Percentiles rank a stretch among this genome's conserved stretches.
These are phyloP conservation scores for Heliocidaris erythrogramma DNA, from an alignment of 35 echinoderm and acorn worm species.

Conservation along the genomic window DNA sequence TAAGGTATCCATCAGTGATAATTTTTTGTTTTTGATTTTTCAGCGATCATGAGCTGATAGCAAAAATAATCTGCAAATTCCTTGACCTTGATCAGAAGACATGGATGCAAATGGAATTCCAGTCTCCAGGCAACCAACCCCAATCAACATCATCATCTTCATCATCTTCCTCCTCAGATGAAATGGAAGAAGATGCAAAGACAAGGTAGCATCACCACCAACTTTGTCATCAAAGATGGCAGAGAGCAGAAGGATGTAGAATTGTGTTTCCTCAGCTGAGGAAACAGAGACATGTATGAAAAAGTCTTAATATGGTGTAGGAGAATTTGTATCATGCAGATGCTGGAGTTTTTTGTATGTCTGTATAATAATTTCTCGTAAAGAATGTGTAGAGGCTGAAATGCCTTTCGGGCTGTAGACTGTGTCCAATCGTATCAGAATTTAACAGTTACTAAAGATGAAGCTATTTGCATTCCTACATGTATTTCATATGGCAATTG, in stretches of 20 bases:
- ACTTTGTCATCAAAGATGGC: background rate
- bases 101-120: constrained; percentile 34
- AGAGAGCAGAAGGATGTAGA: background rate
- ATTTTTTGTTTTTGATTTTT: background rate
- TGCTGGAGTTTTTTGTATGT: background rate
- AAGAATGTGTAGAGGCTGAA: no score
- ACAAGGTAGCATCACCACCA: background rate
- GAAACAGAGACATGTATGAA: background rate
- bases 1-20: no score
- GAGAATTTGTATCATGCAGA: background rate
- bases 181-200: background rate
- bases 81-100: constrained; percentile 42
- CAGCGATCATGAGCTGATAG: constrained; percentile 44
- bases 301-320: background rate
- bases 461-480: no score
- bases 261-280: background rate
- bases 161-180: constrained; percentile 35
- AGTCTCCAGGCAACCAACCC: no score
- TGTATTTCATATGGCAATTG: no score
- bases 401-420: no score
- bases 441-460: no score
- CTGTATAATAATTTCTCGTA: no score
- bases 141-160: constrained; percentile 4
- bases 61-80: constrained; percentile 42
- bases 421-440: no score